A percentile compares a stretch with the other conserved stretches of the same genome.
These are phyloP conservation scores for Thera obeliscata DNA, from an alignment of 2,888 invertebrate genomes.

Conservation along the genomic window DNA sequence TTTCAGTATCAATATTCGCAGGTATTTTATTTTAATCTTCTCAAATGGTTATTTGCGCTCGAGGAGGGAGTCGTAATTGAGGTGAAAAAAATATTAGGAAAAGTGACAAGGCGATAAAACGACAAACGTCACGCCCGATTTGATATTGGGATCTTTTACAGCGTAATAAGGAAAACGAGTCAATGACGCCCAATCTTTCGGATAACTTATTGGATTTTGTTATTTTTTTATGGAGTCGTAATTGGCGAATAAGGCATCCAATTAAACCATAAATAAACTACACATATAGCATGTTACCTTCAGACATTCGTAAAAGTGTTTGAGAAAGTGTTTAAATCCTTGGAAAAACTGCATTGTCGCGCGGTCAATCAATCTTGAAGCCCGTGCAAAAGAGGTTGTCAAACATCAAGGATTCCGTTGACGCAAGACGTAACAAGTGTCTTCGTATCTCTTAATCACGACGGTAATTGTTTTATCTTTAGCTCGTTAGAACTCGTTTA, in stretches of 20 bases:
- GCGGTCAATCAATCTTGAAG: slow-evolving; percentile 1
- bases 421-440: slow-evolving; percentile 82
- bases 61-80: slow-evolving; percentile 71
- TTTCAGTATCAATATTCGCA: slow-evolving; percentile 65
- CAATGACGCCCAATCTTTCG: slow-evolving; percentile 53
- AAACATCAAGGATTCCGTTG: slow-evolving; percentile 56
- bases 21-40: slow-evolving; percentile 73
- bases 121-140: slow-evolving; percentile 75
- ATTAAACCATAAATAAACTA: not conserved
- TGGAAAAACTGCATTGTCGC: not conserved
- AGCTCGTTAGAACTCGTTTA: slow-evolving; percentile 85
- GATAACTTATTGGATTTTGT: slow-evolving; percentile 61
- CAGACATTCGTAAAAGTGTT: too few relatives aligned
- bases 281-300: not conserved
- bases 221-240: slow-evolving; percentile 45
- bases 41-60: slow-evolving; percentile 71
- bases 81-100: slow-evolving; percentile 72
- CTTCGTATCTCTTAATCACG: slow-evolving; percentile 83
- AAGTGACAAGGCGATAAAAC: slow-evolving; percentile 79
- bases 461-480: slow-evolving; percentile 84
- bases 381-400: slow-evolving; percentile 41
- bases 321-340: not conserved
- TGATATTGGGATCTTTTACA: slow-evolving; percentile 75
- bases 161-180: slow-evolving; percentile 67
- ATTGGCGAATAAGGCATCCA: slow-evolving; percentile 8